These are phyloP conservation scores for fruit fly (Drosophila melanogaster) DNA, from an alignment of 1,140 invertebrate species.

Conservation along the genomic window Release_6_plus_ISO1_MT NC_004354.4:4091001-4091500, in stretches of 20 bases:
- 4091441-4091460: neutral
- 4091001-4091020: conserved; percentile 6
- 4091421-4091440: conserved; percentile 51
- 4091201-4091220: conserved; percentile 27
- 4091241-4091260: conserved; percentile 42
- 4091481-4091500: conserved; percentile 48
- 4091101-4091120: conserved; percentile 61
- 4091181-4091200: conserved; percentile 71
- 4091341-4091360: neutral
- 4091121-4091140: conserved; percentile 40
- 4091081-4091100: conserved; percentile 60
- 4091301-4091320: conserved; percentile 10
- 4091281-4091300: conserved; percentile 71
- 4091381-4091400: conserved; percentile 39
- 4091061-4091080: conserved; percentile 70
- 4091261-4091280: conserved; percentile 73
- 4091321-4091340: conserved; percentile 13
- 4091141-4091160: conserved; percentile 52
- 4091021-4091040: conserved; percentile 11
- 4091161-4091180: conserved; percentile 71
- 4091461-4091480: conserved; percentile 59
- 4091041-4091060: conserved; percentile 54
- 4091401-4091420: conserved; percentile 69
- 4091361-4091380: neutral
- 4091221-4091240: neutral